Evolutionary conservation across 2,888 invertebrate genomes (phyloP), one percentile per base, ranked within the genome.

Genomic region (Myopa testacea): DNA sequence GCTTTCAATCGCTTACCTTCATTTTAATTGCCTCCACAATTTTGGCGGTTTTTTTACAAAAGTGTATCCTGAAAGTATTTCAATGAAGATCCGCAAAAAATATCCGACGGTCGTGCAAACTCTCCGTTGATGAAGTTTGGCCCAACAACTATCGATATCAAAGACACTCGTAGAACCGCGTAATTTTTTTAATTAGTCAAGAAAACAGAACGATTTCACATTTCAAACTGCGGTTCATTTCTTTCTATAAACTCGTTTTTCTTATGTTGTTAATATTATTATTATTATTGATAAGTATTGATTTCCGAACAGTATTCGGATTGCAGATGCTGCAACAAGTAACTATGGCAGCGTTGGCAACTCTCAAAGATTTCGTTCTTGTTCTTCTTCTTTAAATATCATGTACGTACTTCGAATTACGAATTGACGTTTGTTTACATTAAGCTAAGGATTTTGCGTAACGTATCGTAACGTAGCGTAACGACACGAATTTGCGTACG

Each of bases 11-110:
- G 45, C 85, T 82, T 81, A 88, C 88, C 88, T 88, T 88, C 88
- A 88, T 88, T 88, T 88, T 88, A 85, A 88, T 85, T 88, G 88
- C 88, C 88, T 88, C 88, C 88, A 88, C 88, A 88, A 88, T 88
- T 88, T 88, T 88, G 88, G 85, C 87, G 86, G 85, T 87, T 86
- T 86, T 86, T 85, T 84, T 55, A 60, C 52, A 76, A 38, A 63
- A 55, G 52, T 50, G 55, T 76, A 76, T 76, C 71, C 65, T 50
- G 65, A 65, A 76, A 71, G 52, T 67, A 8, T 37, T 38, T 65
- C 8, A 14, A 34, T 4, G 12, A 65, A 69, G 70, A 52, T 58
- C 58, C 62, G n/a, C 63, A 37, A n/a, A 45, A 34, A 71, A 38
- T 67, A 68, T 45, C 75, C 75, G 75, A 75, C 75, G 75, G 75